Evolutionary conservation across 2,888 invertebrate species (phyloP), one percentile per base, ranked within the genome.

Genomic region (Myathropa florea): DNA sequence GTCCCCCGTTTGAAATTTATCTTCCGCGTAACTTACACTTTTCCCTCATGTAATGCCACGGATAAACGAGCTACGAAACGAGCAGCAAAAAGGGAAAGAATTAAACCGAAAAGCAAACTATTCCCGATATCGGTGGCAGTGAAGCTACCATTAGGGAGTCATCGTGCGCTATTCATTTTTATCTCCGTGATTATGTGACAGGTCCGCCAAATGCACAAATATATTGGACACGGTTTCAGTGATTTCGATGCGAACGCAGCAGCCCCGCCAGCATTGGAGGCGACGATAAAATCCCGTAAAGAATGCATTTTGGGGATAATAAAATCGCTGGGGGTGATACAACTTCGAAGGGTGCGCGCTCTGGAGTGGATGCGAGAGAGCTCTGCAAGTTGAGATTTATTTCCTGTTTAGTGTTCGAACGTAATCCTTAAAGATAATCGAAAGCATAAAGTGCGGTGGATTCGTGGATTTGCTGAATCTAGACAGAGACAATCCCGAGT

Each of bases 361-460:
- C 21, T 18, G 9, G 14, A 39, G 21, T 21, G 57, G 23, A 46
- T 46, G n/a, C 1, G 14, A 14, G 60, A 65, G 33, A 64, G 55
- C 36, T 21, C 61, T 57, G 67, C 33, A 59, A 82, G 76, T 76
- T 75, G 28, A 76, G 76, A 82, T 82, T 82, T 82, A 76, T 82
- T 82, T 70, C 53, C 64, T 82, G 70, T 82, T 76, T 70, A 64
- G 70, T 65, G 70, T 76, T 76, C 53, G 64, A 26, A 75, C 76
- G 68, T 82, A 60, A 76, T 82, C 68, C 75, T 76, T 70, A 57
- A 60, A 73, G 61, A 80, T 73, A 80, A 80, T 80, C 80, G 80
- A 80, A 79, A 73, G 28, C 67, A 80, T 75, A 75, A 81, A 81
- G 59, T 64, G 63, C 64, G 64, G 68, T 64, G 55, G 63, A 64